Evolutionary conservation across 1,140 invertebrate species (phyloP), one percentile per base, ranked within the genome.

Genomic region (Rhysida immarginata): DNA sequence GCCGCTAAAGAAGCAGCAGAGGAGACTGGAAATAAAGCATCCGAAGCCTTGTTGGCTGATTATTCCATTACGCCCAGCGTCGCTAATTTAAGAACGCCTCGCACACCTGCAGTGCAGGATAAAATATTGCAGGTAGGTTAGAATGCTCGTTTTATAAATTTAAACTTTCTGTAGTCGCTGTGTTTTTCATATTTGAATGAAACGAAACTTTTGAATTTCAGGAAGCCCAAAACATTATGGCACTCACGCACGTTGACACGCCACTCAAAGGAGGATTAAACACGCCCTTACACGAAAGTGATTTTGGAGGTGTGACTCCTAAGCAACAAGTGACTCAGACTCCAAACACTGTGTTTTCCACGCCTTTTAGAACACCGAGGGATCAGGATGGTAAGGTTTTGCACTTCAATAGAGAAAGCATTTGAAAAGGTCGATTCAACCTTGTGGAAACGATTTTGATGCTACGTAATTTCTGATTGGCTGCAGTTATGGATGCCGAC

Each of bases 201-300:
- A n/a, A n/a, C n/a, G n/a, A n/a, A 46, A 46, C 44, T 46, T 46
- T 46, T 46, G 5, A n/a, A 11, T 74, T 91, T 58, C 81, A 95
- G 79, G 95, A 98, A 74, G 94, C 95, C 0, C 93, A 98, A 69
- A 97, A 98, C 70, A 86, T 99, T 55, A 96, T 99, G 86, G 95
- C 95, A 2, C 69, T 99, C 3, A 91, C 88, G 0, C 92, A 98
- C 68, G 92, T 95, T 0, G 95, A 99, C 64, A 99, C 96, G 0
- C 96, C 96, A 13, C 70, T 99, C 0, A 97, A 97, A 71, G 74
- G 96, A 44, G 96, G 95, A 0, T 63, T 92, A 2, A 99, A 99
- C 68, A 96, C 94, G 1, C 87, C 91, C 0, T 68, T 98, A 1
- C 81, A 86, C 57, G 83, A 95, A 64, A 80, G 83, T 0, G 91